phyloP scores from a whole-genome alignment of 2,113 vertebrate species.

The Tauraco erythrolophus region DNA sequence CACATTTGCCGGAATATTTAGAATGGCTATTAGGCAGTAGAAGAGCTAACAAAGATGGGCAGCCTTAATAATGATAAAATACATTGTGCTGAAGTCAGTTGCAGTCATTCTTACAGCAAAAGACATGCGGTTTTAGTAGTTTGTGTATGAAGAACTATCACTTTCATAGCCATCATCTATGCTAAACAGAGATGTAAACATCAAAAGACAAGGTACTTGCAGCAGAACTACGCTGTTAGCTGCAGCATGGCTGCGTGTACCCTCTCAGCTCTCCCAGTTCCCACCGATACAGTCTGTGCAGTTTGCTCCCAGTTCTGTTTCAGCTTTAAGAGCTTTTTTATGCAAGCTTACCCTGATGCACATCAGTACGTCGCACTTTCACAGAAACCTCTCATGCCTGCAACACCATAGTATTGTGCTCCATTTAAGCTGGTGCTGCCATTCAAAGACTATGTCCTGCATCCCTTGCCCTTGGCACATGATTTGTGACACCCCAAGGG shows the following conservation, averaged over 20 bases:
- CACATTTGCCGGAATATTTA: slow-evolving; percentile 36
- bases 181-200: background rate
- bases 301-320: background rate
- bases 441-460: background rate
- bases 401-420: background rate
- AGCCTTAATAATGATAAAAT: background rate
- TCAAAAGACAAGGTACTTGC: background rate
- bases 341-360: background rate
- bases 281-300: accelerated
- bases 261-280: background rate
- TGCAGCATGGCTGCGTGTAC: accelerated
- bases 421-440: background rate
- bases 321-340: background rate
- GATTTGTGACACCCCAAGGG: background rate
- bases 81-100: accelerated
- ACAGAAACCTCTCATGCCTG: background rate
- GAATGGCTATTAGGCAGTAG: background rate
- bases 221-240: background rate
- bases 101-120: accelerated
- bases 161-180: background rate
- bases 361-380: background rate
- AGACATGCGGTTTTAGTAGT: background rate
- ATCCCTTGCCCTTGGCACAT: no score
- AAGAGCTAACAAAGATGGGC: background rate
- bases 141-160: background rate